These are phyloP conservation scores for Rhynchonema sp. DNA, from an alignment of 2,888 invertebrate genomes.

Conservation along the genomic window DNA sequence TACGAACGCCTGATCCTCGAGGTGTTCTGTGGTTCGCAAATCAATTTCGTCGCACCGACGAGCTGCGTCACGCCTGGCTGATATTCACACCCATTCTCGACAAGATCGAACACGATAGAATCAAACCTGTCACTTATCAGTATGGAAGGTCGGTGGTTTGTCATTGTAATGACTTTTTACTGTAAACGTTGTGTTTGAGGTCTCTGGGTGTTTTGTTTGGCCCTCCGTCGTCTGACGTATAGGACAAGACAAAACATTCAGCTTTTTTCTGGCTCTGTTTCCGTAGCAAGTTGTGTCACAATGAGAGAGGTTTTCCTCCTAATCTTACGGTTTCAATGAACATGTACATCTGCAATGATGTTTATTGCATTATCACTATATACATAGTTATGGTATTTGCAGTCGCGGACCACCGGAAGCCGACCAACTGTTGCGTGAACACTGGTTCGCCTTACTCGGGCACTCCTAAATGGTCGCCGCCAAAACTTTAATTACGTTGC, in stretches of 20 bases:
- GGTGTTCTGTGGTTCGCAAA: conserved; percentile 92
- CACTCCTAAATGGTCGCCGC: conserved; percentile 72
- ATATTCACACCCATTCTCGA: conserved; percentile 81
- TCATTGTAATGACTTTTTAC: background rate
- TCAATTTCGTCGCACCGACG: conserved; percentile 98
- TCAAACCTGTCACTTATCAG: conserved; percentile 58
- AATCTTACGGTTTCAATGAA: no score
- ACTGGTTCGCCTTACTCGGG: conserved; percentile 83
- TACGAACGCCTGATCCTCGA: conserved; percentile 91
- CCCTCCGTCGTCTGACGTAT: no score
- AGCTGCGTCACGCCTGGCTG: conserved; percentile 48
- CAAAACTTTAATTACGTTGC: conserved; percentile 1
- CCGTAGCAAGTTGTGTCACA: no score
- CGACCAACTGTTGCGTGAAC: conserved; percentile 53
- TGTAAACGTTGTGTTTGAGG: background rate
- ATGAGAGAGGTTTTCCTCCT: no score
- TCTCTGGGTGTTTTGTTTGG: no score
- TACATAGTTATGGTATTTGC: conserved; percentile 18
- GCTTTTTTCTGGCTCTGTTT: no score
- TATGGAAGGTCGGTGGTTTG: conserved; percentile 42
- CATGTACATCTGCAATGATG: no score
- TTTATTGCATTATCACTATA: no score
- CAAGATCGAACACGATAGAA: conserved; percentile 53
- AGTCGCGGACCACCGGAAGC: conserved; percentile 75
- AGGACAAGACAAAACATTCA: no score